Percentiles rank a stretch among this genome's conserved stretches.
These are phyloP conservation scores for Caenorhabditis briggsae DNA, from an alignment of 1,140 invertebrate species.

Conservation along the genomic window DNA sequence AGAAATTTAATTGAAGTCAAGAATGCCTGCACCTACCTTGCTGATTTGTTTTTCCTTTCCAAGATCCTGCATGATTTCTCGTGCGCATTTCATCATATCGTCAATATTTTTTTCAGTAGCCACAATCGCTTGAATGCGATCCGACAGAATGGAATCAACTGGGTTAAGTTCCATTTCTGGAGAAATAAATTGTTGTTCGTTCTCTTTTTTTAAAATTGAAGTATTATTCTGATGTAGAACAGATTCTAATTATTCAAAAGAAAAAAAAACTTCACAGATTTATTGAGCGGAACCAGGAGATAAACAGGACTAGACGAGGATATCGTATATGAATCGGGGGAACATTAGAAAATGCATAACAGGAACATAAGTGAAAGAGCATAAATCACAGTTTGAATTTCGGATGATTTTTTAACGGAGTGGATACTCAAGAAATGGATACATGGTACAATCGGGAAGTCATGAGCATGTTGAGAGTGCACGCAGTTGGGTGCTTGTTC, in stretches of 20 bases:
- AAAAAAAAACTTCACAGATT: background rate
- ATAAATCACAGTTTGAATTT: slow-evolving; percentile 36
- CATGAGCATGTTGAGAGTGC: slow-evolving; percentile 42
- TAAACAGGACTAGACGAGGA: background rate
- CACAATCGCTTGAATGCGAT: slow-evolving; percentile 24
- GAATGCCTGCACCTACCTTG: background rate
- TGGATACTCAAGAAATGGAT: background rate
- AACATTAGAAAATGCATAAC: slow-evolving; percentile 3
- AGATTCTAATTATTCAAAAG: too few relatives aligned
- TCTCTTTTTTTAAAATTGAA: background rate
- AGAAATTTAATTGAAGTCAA: background rate
- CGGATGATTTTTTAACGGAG: too few relatives aligned
- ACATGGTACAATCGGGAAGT: background rate
- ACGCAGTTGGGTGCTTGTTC: background rate
- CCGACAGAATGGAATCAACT: background rate
- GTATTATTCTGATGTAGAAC: background rate
- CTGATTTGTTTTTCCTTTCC: slow-evolving; percentile 44
- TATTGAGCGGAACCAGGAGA: background rate
- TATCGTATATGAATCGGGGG: slow-evolving; percentile 27
- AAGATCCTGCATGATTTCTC: slow-evolving; percentile 30
- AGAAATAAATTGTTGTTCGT: background rate
- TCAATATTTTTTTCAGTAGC: slow-evolving; percentile 31
- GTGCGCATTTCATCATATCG: slow-evolving; percentile 41
- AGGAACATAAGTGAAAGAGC: background rate
- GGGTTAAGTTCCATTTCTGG: slow-evolving; percentile 3